Evolutionary conservation across 2,888 invertebrate species (phyloP).

Genomic region (Chloroclystis v-ata): DNA sequence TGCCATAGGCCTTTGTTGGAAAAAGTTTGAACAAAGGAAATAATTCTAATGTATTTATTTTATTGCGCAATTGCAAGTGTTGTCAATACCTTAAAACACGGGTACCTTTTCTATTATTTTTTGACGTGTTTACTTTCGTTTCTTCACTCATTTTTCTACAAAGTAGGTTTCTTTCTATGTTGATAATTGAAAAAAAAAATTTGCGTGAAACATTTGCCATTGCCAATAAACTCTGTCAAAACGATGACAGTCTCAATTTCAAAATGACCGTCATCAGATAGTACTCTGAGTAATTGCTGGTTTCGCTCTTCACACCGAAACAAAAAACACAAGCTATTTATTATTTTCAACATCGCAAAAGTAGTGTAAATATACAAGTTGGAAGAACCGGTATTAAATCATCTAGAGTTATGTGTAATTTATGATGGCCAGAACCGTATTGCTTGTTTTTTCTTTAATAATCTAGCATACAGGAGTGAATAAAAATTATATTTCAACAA

Average conservation of each 20-base stretch:
- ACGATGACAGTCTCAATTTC: conserved; percentile 64
- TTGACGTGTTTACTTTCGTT: too few species aligned
- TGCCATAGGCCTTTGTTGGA: too few species aligned
- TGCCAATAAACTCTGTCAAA: neutral
- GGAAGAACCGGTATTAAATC: conserved; percentile 53
- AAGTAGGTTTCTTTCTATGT: too few species aligned
- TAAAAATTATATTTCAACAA: conserved; percentile 46
- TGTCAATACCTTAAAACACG: too few species aligned
- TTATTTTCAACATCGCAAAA: conserved; percentile 50
- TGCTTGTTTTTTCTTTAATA: conserved; percentile 35
- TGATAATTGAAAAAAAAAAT: too few species aligned
- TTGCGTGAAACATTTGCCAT: too few species aligned
- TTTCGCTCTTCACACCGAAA: conserved; percentile 49
- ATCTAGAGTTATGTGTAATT: conserved; percentile 39
- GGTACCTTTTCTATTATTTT: too few species aligned
- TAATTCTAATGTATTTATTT: too few species aligned
- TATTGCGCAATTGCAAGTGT: too few species aligned
- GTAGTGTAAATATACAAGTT: conserved; percentile 62
- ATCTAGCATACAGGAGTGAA: conserved; percentile 34
- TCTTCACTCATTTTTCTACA: too few species aligned
- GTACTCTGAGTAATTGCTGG: conserved; percentile 58
- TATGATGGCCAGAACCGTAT: conserved; percentile 29
- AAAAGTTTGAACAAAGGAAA: too few species aligned
- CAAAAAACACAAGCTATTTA: conserved; percentile 61
- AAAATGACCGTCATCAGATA: conserved; percentile 60